Evolutionary conservation across 2,797 vertebrate species (phyloP).

Genomic region (Silurus lanzhouensis): DNA sequence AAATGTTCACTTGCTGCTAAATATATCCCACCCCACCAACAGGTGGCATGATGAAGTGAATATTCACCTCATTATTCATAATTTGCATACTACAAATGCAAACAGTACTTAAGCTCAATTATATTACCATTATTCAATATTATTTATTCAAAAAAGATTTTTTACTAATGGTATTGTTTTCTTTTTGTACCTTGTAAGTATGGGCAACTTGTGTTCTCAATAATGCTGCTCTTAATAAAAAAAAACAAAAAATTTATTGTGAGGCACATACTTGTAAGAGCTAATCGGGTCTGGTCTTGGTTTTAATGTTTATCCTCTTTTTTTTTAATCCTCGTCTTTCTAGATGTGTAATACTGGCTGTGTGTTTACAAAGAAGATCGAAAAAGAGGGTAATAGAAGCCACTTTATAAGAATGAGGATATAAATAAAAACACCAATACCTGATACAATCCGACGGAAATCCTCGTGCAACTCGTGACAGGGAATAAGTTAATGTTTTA

Average conservation of each 20-base stretch:
- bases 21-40: too few species aligned
- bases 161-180: neutral
- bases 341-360: neutral
- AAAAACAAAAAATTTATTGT: neutral
- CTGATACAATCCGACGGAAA: too few species aligned
- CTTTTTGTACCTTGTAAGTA: neutral
- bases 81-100: neutral
- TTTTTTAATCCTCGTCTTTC: neutral
- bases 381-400: neutral
- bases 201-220: neutral
- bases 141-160: neutral
- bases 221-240: neutral
- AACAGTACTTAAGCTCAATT: neutral
- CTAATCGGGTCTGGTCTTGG: neutral
- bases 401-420: neutral
- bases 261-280: neutral
- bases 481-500: too few species aligned
- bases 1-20: too few species aligned
- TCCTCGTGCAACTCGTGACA: too few species aligned
- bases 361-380: neutral
- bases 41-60: too few species aligned
- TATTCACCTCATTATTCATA: too few species aligned
- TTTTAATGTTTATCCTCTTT: neutral
- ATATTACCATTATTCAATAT: neutral
- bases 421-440: too few species aligned